phyloP scores from a whole-genome alignment of 2,113 vertebrate genomes.

The Chitala chitala region DNA sequence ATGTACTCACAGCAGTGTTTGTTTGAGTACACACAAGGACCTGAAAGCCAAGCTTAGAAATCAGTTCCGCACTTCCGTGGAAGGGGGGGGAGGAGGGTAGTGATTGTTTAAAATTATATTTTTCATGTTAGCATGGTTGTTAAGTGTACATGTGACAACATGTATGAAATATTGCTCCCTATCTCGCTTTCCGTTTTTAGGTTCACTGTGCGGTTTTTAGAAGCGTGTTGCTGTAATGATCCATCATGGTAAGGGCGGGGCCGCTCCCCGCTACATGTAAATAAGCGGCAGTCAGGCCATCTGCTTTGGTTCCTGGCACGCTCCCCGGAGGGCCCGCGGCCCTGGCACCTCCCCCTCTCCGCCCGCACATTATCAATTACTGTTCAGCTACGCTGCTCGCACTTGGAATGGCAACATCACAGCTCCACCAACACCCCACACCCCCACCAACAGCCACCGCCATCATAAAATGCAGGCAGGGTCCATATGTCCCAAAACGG shows the following conservation, averaged over 20 bases:
- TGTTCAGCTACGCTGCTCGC: constrained; percentile 77
- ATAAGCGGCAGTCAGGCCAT: constrained; percentile 96
- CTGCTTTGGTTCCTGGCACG: constrained; percentile 90
- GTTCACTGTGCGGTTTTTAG: constrained; percentile 84
- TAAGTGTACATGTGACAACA: constrained; percentile 72
- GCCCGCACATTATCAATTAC: constrained; percentile 98
- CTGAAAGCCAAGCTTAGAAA: constrained; percentile 31
- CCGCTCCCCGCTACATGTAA: constrained; percentile 85
- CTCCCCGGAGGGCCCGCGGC: constrained; percentile 77
- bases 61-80: constrained; percentile 19
- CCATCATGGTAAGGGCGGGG: constrained; percentile 84
- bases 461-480: constrained; percentile 44
- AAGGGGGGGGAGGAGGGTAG: constrained; percentile 22
- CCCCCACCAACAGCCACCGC: constrained; percentile 16
- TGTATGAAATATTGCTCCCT: constrained; percentile 78
- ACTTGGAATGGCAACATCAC: constrained; percentile 73
- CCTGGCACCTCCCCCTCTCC: constrained; percentile 78
- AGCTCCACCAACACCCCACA: constrained; percentile 60
- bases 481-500: constrained; percentile 71
- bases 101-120: constrained; percentile 55
- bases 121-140: constrained; percentile 67
- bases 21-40: constrained; percentile 28
- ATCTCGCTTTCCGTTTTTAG: constrained; percentile 65
- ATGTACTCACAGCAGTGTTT: constrained; percentile 29
- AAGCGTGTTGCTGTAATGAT: constrained; percentile 98